Base-by-base conservation (phyloP, 2,797 vertebrate genomes). In the Oreonectes daqikongensis region DNA sequence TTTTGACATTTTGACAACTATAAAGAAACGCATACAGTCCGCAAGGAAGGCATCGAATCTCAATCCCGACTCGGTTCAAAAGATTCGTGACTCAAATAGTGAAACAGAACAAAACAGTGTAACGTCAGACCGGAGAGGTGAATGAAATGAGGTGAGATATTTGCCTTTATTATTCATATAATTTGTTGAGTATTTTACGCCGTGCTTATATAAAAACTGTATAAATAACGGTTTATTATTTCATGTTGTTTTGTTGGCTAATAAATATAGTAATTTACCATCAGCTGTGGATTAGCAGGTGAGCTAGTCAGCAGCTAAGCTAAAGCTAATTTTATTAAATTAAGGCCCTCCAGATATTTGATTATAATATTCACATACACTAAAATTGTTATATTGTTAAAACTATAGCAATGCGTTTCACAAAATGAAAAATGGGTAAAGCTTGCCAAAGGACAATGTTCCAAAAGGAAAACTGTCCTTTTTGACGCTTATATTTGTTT, bases 221-320 rank as follows among this genome's bases (percentile, higher is more conserved):
- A 2, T 35, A 35, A 8, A 20, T 38, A 17, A 55, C 1, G 0
- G 0, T 20, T 42, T 4, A 20, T 7, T 15, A 2, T 57, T 6
- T 57, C 1, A 6, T 38, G 26, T 17, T 30, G 17, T 52, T 50
- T 44, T 30, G 1, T 32, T 57, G 12, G n/a, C 73, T 32, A 59
- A 67, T 67, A 75, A 44, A 44, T 14, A 9, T 35, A 11, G 4
- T 35, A 5, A 14, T 12, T 57, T 46, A 20, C 12, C 18, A 8
- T 32, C 14, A 57, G 38, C n/a, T 20, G 18, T 30, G 72, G 14
- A 75, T 75, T 67, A 57, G 65, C 65, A 60, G 17, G 26, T n/a
- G n/a, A 60, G 65, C 53, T 76, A 76, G 65, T 61, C 68, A 61
- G 65, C 65, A 60, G 30, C 65, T 18, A 69, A 38, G 74, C 74